Conservation (phyloP, 2,888 invertebrate species). For the Cephus nigrinus region DNA sequence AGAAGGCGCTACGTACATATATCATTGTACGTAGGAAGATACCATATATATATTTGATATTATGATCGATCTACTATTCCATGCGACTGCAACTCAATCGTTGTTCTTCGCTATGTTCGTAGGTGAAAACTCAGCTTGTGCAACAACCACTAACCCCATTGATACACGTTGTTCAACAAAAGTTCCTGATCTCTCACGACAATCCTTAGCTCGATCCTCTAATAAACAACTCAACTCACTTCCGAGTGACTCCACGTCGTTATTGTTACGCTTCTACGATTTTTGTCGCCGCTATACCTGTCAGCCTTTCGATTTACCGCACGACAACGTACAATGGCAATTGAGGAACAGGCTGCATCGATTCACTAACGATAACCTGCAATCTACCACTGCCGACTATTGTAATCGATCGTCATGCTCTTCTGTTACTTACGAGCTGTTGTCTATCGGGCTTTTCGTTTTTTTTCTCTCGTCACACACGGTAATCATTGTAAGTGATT, state of each 20-base stretch:
- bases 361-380: neutral
- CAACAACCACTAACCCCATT: neutral
- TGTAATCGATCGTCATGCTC: neutral
- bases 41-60: neutral
- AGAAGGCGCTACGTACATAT: neutral
- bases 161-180: neutral
- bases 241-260: neutral
- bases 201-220: neutral
- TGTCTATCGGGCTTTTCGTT: neutral
- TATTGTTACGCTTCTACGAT: neutral
- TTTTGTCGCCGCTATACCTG: neutral
- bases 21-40: neutral
- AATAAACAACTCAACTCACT: neutral
- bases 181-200: neutral
- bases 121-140: neutral
- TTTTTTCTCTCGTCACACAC: neutral
- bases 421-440: neutral
- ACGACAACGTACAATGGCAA: neutral
- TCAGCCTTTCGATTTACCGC: constrained; percentile 1
- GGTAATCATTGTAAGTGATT: neutral
- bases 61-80: neutral
- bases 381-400: neutral
- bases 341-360: neutral
- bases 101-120: neutral
- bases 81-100: neutral